Base-by-base conservation (phyloP, 1,140 invertebrate species). In the Pseudomyrmex gracilis region DNA sequence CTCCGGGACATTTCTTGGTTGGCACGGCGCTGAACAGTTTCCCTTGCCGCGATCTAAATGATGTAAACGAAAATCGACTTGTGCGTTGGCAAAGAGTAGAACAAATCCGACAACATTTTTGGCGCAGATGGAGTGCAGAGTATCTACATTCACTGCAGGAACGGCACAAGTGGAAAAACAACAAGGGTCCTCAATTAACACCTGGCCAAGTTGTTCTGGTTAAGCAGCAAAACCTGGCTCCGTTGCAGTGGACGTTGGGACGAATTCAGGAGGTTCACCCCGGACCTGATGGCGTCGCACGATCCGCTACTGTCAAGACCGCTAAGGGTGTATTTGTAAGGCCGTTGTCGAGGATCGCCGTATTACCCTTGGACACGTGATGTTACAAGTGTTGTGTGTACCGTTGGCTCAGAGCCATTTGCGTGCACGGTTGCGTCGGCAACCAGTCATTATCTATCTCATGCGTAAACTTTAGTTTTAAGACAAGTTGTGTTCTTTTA, bases 41-140 rank as follows among this genome's bases (percentile, higher is more conserved):
- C n/a, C 66, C 77, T 12, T 20, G 24, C 17, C 7, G 0, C 1
- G 70, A 84, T 76, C 3, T 76, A 34, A n/a, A 1, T 2, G 5
- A 43, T 45, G 43, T 63, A 12, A 43, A 15, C 58, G 15, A 47
- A 66, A 61, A 88, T 70, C 57, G 53, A 45, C 53, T 61, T 47
- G 68, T 34, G 1, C 57, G 63, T 12, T 94, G 71, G 73, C 77
- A 80, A 57, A 64, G n/a, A 82, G 61, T 91, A 9, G 86, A 87
- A 63, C 82, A 89, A 55, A 53, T 92, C 4, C 61, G 76, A 13
- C 91, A 93, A 61, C 83, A 89, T n/a, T 90, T 93, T 73, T 94
- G 92, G 93, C 51, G 85, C 24, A 61, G 91, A 17, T 94, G 92
- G 91, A 85, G 70, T 1, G 73, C 74, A 1, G 91, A 94, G 49